Conservation (phyloP, 2,888 invertebrate species). For the Encarsia formosa region DNA sequence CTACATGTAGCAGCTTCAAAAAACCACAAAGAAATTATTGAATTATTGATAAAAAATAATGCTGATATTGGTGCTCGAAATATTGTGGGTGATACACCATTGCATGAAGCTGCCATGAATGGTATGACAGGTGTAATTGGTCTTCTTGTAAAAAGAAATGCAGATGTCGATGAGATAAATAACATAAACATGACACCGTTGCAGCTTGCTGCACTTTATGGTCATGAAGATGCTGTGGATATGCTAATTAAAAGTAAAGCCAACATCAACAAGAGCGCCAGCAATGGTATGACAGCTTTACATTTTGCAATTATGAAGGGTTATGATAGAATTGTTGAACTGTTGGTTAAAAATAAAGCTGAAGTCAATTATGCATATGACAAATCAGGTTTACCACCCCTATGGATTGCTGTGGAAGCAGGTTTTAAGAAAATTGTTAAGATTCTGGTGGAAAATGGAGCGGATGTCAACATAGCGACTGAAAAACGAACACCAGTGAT, state of each 20-base stretch:
- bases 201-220: not conserved
- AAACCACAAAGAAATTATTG: slow-evolving; percentile 5
- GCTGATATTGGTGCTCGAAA: slow-evolving; percentile 11
- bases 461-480: not conserved
- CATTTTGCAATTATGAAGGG: not conserved
- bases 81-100: not conserved
- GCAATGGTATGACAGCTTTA: not conserved
- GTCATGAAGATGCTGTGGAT: not conserved
- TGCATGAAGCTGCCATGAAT: slow-evolving; percentile 7
- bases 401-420: not conserved
- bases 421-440: not conserved
- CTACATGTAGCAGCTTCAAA: slow-evolving; percentile 8
- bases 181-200: slow-evolving; percentile 7
- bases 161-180: not conserved
- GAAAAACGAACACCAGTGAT: not conserved
- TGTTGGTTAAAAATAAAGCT: not conserved
- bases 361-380: not conserved
- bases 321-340: not conserved
- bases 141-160: slow-evolving; percentile 1
- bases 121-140: slow-evolving; percentile 5
- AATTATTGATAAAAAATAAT: slow-evolving; percentile 10
- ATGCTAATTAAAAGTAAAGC: not conserved
- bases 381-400: not conserved
- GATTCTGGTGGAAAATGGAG: not conserved
- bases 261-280: not conserved